Conservation (phyloP, 2,797 vertebrate genomes). For the Kryptolebias ocellatus region DNA sequence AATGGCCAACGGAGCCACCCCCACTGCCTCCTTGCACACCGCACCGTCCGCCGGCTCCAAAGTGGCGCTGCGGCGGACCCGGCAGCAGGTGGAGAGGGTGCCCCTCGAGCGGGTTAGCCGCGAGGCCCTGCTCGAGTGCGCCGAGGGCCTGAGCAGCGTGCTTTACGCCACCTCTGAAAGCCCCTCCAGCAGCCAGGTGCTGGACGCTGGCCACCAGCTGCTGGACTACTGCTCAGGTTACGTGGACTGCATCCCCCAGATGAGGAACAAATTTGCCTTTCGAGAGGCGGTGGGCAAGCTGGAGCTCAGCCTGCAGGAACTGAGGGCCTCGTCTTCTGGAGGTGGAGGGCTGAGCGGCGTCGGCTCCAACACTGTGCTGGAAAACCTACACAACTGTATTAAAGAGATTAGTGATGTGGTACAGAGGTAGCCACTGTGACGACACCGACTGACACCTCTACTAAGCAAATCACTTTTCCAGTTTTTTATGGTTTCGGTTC, state of each 20-base stretch:
- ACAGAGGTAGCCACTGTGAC: slow-evolving; percentile 94
- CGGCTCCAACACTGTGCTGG: slow-evolving; percentile 89
- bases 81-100: slow-evolving; percentile 88
- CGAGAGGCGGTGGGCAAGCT: slow-evolving; percentile 97
- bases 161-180: slow-evolving; percentile 83
- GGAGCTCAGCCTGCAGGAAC: slow-evolving; percentile 96
- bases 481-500: slow-evolving; percentile 54
- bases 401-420: slow-evolving; percentile 99
- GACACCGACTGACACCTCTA: slow-evolving; percentile 24
- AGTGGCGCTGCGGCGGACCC: slow-evolving; percentile 89
- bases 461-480: slow-evolving; percentile 48
- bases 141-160: slow-evolving; percentile 88
- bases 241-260: slow-evolving; percentile 97
- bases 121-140: slow-evolving; percentile 94
- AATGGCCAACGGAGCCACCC: slow-evolving; percentile 89
- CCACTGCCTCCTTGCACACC: slow-evolving; percentile 52
- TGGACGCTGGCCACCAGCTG: slow-evolving; percentile 97
- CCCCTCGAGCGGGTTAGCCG: slow-evolving; percentile 92
- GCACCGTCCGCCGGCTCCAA: slow-evolving; percentile 81
- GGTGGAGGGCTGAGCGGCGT: slow-evolving; percentile 73
- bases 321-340: slow-evolving; percentile 92
- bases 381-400: slow-evolving; percentile 95
- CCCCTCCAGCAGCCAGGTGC: slow-evolving; percentile 91
- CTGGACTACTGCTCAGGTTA: slow-evolving; percentile 98
- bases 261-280: slow-evolving; percentile 98